These are phyloP conservation scores for Mus spicilegus DNA, from an alignment of 2,113 vertebrate genomes.

Conservation along the genomic window DNA sequence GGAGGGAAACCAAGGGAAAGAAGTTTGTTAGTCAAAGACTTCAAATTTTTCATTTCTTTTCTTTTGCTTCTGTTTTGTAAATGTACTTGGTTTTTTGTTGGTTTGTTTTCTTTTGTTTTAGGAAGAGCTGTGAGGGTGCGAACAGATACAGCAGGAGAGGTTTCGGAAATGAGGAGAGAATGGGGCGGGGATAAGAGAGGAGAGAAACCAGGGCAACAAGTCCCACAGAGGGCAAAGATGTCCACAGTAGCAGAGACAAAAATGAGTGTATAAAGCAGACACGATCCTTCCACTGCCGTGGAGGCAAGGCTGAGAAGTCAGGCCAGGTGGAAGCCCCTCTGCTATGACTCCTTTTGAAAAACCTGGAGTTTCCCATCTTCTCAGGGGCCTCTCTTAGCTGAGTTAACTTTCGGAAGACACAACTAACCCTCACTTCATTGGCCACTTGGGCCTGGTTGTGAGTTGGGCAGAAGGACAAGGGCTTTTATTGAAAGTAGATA, in stretches of 20 bases:
- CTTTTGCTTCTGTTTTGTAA: background rate
- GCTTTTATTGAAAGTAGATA: background rate
- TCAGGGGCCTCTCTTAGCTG: background rate
- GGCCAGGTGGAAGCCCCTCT: background rate
- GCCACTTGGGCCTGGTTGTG: background rate
- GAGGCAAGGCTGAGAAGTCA: background rate
- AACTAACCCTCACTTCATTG: background rate
- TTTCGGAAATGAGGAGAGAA: background rate
- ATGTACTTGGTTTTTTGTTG: background rate
- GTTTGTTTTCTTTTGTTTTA: background rate
- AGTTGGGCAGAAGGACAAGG: background rate
- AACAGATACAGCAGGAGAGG: too few species aligned
- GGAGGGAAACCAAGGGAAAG: background rate
- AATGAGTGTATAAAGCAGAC: background rate
- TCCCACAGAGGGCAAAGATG: background rate
- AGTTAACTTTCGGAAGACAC: background rate
- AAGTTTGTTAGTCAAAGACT: background rate
- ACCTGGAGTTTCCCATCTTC: background rate
- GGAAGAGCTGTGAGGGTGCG: background rate
- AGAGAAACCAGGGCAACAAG: background rate
- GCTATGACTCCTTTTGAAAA: background rate
- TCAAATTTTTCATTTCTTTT: background rate
- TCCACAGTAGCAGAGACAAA: background rate
- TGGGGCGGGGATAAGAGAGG: background rate
- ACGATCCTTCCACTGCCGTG: too few species aligned